Evolutionary conservation across 2,797 vertebrate species (phyloP), one percentile per base, ranked within the genome.

Genomic region (Anas bahamensis): DNA sequence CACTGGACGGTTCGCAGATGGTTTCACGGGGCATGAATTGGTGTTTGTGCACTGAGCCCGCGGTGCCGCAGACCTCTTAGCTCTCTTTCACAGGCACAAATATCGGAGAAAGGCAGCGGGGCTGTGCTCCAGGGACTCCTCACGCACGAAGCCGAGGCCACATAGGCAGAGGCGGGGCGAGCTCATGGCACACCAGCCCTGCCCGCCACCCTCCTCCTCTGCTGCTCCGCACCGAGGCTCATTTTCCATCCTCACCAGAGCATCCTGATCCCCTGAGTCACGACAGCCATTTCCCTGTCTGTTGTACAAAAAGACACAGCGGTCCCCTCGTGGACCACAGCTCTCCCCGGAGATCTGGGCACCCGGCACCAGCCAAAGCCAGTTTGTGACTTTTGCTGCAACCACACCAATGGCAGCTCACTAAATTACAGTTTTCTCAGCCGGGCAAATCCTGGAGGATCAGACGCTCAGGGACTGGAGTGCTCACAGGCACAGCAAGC

Each of bases 291-390:
- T 28, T 74, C 72, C n/a, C 24, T 37, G 33, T 24, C 28, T 10
- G 14, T 22, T 31, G 19, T 11, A 14, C 17, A 6, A 31, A 48
- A 22, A 48, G 73, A 29, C 35, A 48, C 16, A 11, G 44, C 33
- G 6, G 26, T 11, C 19, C 29, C 28, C 15, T 8, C 44, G 13
- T 14, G 29, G 15, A 83, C 28, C 39, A 28, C 0, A 0, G 29
- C 7, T 64, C 46, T 82, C 60, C 41, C 6, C 3, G 17, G 50
- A 89, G 52, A 53, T 37, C 24, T 10, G 53, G 63, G 50, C 2
- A 5, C 39, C 68, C 2, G 0, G 55, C 3, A 0, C 42, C 24
- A 72, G 44, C 42, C 52, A 48, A 56, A 57, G 33, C 73, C 1
- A 0, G 21, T 31, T 55, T 52, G 41, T 6, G 2, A 46, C 60